Base-by-base conservation (phyloP, 2,797 vertebrate species). In the Sciurus carolinensis region DNA sequence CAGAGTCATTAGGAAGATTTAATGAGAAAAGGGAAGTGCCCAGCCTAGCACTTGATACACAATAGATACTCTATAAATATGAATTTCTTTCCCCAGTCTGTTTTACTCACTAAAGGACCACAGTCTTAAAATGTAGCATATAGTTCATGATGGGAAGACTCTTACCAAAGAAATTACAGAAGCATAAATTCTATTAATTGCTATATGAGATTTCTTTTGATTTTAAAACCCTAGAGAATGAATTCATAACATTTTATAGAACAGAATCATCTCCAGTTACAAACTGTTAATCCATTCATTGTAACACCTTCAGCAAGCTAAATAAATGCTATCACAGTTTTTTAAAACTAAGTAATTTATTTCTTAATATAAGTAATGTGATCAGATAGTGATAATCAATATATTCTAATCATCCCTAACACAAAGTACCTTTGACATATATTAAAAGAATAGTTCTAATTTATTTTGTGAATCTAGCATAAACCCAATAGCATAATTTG, bases 21-120 rank as follows among this genome's bases (percentile, higher is more conserved):
- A 64, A 93, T 87, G 50, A 95, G 87, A 87, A 72, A 95, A 59
- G 33, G 7, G 39, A 54, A 91, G 71, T 76, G 57, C 33, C 80
- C 85, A 26, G 54, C 39, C 20, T 11, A 52, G 7, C 28, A 10
- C 54, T 81, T 69, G 73, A 54, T 44, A 39, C 5, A 22, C 28
- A 87, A 17, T 44, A 73, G 11, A 20, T 66, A 54, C 36, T 85
- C 87, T 62, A 36, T 67, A 93, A 42, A 62, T 36, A 90, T 20
- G 10, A 80, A n/a, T 80, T 59, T 69, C 50, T 89, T 86, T 18
- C 15, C 88, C n/a, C 2, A 18, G 36, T 89, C 52, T 92, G 36
- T 42, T 90, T 50, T 87, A 64, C 66, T 91, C 64, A 20, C 42
- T 33, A 5, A 30, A 89, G 52, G 72, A 69, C n/a, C 3, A 54